Evolutionary conservation across 2,888 invertebrate genomes (phyloP).

Genomic region (Mythimna impura): DNA sequence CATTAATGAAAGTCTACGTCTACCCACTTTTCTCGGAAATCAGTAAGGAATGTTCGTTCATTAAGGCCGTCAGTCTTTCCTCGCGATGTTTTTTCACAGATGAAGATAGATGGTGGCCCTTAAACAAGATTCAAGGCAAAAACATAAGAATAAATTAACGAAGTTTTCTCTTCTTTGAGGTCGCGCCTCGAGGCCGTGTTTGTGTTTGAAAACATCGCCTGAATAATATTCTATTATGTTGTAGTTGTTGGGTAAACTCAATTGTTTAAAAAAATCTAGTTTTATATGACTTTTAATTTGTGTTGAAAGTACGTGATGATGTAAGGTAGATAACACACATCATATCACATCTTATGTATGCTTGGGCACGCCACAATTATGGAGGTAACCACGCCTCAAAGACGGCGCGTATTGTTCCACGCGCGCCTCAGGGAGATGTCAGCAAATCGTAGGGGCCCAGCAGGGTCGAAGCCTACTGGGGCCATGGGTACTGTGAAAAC

Average conservation of each 20-base stretch:
- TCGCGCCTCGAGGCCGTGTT: constrained; percentile 21
- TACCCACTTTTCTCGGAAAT: constrained; percentile 61
- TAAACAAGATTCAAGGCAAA: constrained; percentile 64
- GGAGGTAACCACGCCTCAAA: too few relatives aligned
- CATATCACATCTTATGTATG: too few relatives aligned
- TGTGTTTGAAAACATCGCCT: constrained; percentile 15
- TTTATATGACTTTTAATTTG: not conserved
- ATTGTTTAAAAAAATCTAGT: not conserved
- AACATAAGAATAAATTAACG: constrained; percentile 69
- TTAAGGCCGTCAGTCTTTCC: constrained; percentile 70
- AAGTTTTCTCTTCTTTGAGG: constrained; percentile 58
- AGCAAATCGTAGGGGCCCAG: too few relatives aligned
- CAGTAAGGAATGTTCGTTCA: constrained; percentile 69
- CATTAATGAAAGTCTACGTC: constrained; percentile 57
- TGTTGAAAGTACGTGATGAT: too few relatives aligned
- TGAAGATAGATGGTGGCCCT: constrained; percentile 76
- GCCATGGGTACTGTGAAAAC: too few relatives aligned
- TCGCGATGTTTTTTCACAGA: constrained; percentile 69
- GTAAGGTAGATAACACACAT: too few relatives aligned
- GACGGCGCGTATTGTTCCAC: too few relatives aligned
- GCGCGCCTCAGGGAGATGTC: too few relatives aligned
- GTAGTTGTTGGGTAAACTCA: not conserved
- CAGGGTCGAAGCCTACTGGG: too few relatives aligned
- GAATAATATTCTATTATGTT: constrained; percentile 12
- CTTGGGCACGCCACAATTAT: too few relatives aligned